A percentile compares a stretch with the other conserved stretches of the same genome.
Conservation (phyloP, 2,888 invertebrate genomes). For the Pyrrhia umbra region DNA sequence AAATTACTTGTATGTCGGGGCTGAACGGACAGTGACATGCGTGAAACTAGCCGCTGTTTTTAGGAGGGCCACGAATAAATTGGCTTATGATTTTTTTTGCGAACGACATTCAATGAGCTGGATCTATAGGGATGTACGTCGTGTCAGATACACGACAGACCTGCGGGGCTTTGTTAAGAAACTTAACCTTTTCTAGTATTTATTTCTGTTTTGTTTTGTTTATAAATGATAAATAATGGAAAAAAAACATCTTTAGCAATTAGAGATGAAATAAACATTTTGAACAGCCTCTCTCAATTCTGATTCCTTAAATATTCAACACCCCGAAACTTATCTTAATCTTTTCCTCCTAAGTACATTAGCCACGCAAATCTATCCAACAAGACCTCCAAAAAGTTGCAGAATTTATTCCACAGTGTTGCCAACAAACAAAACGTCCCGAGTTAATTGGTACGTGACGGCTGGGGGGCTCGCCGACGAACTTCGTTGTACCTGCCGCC, state of each 20-base stretch:
- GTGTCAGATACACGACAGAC: background rate
- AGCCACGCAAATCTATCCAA: slow-evolving; percentile 48
- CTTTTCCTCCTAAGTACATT: slow-evolving; percentile 41
- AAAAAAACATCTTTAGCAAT: background rate
- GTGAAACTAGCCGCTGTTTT: slow-evolving; percentile 39
- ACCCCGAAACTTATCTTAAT: slow-evolving; percentile 44
- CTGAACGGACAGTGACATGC: slow-evolving; percentile 48
- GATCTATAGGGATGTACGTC: slow-evolving; percentile 18
- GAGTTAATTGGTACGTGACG: slow-evolving; percentile 55
- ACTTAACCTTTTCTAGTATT: background rate
- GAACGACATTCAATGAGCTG: slow-evolving; percentile 36
- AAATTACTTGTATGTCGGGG: slow-evolving; percentile 50
- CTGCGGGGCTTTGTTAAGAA: background rate
- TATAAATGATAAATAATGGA: background rate
- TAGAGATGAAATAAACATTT: slow-evolving; percentile 1
- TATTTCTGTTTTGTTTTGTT: background rate
- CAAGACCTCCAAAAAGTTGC: slow-evolving; percentile 40
- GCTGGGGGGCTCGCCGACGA: slow-evolving; percentile 51
- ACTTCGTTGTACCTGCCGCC: slow-evolving; percentile 56
- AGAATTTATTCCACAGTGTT: slow-evolving; percentile 59
- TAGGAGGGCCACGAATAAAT: slow-evolving; percentile 40
- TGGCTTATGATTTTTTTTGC: slow-evolving; percentile 46
- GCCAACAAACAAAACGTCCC: slow-evolving; percentile 56
- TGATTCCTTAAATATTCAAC: slow-evolving; percentile 33
- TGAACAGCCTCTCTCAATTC: background rate